Evolutionary conservation across 1,140 invertebrate species (phyloP), one percentile per base, ranked within the genome.

Genomic region (Anadara kagoshimensis): DNA sequence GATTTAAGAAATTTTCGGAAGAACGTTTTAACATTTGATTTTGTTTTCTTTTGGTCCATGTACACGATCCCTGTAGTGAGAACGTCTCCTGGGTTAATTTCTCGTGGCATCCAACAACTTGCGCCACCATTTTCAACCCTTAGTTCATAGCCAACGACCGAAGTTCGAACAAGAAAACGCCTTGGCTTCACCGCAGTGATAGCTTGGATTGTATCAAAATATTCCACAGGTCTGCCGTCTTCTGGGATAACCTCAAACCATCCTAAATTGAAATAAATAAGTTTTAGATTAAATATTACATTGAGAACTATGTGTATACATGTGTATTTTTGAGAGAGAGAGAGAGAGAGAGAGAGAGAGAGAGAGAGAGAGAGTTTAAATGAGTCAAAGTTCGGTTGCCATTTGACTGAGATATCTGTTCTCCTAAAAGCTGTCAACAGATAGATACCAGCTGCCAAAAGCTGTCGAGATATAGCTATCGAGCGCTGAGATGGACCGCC

Each of bases 191-290:
- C 70, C 51, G 80, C 81, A 53, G 79, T 76, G 56, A 87, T 87
- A 10, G 82, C 80, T 59, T 80, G 73, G 24, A 87, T 80, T 4
- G 85, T 83, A 69, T 87, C 85, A 45, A 85, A 87, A 71, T 85
- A 85, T 69, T 87, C 85, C 53, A 87, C 84, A 0, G 84, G 83
- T 11, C 81, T 78, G 1, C 85, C 85, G 49, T 87, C 82, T 12
- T 84, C 83, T 59, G 85, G 85, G n/a, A 87, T 61, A 1, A 86
- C 81, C 62, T 87, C 85, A 68, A 87, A 81, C 85, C 85, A 87
- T 41, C 85, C 85, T 87, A 78, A 22, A 83, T 79, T 29, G n/a
- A 18, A n/a, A n/a, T n/a, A n/a, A n/a, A n/a, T n/a, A n/a, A n/a
- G n/a, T n/a, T n/a, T n/a, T n/a, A n/a, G n/a, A n/a, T n/a, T n/a